Evolutionary conservation across 1,140 invertebrate genomes (phyloP).

Genomic region (Drosophila kohkoa): DNA sequence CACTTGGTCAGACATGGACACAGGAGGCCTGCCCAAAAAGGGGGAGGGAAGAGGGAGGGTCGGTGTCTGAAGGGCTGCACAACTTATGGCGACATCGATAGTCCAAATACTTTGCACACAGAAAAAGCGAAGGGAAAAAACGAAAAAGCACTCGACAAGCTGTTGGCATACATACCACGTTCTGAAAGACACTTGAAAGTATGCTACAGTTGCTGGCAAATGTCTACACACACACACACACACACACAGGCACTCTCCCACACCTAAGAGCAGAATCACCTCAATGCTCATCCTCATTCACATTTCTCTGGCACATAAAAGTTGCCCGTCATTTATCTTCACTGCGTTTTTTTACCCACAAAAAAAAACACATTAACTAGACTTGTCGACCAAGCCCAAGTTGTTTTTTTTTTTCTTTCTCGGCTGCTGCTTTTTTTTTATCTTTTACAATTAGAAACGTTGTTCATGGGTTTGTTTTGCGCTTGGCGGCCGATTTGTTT

Average conservation of each 20-base stretch:
- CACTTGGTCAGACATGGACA: constrained; percentile 78
- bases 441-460: constrained; percentile 77
- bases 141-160: constrained; percentile 72
- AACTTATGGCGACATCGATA: constrained; percentile 82
- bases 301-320: constrained; percentile 45
- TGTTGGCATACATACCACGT: constrained; percentile 78
- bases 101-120: constrained; percentile 67
- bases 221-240: constrained; percentile 31
- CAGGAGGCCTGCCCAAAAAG: constrained; percentile 17
- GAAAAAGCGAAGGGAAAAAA: constrained; percentile 29
- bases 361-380: constrained; percentile 57
- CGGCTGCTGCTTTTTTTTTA: constrained; percentile 56
- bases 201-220: constrained; percentile 76
- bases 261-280: constrained; percentile 10
- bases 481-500: constrained; percentile 61
- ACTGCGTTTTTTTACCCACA: constrained; percentile 27
- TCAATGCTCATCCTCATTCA: constrained; percentile 29
- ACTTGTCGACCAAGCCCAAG: constrained; percentile 60
- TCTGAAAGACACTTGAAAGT: constrained; percentile 77
- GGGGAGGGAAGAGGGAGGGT: constrained; percentile 18
- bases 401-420: constrained; percentile 29
- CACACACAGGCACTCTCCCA: constrained; percentile 1
- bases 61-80: constrained; percentile 68
- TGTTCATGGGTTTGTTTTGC: constrained; percentile 62
- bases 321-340: constrained; percentile 76